phyloP scores from a whole-genome alignment of 2,888 invertebrate species.

The Metalampra italica region DNA sequence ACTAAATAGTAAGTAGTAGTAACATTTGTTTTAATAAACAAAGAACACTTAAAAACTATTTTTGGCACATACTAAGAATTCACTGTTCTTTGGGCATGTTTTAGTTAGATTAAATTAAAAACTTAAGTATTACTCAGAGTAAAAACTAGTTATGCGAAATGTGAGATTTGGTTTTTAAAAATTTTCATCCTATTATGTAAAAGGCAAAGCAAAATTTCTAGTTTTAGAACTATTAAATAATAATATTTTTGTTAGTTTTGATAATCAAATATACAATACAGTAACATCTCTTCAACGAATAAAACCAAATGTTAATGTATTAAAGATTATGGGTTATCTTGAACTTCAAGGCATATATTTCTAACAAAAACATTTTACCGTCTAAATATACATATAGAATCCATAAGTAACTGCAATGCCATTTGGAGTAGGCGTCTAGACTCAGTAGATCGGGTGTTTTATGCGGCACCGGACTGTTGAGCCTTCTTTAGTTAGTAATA shows the following conservation, averaged over 20 bases:
- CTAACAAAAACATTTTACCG: slow-evolving; percentile 22
- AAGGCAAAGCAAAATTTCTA: too few relatives aligned
- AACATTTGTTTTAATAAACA: slow-evolving; percentile 12
- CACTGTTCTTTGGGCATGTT: slow-evolving; percentile 54
- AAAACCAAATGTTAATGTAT: neutral
- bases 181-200: too few relatives aligned
- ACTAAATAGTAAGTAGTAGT: neutral
- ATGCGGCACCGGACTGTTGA: too few relatives aligned
- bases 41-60: slow-evolving; percentile 17
- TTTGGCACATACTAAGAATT: slow-evolving; percentile 71
- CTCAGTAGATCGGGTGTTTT: too few relatives aligned
- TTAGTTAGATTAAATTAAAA: neutral
- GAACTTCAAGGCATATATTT: neutral
- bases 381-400: slow-evolving; percentile 61
- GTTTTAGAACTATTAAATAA: too few relatives aligned
- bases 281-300: slow-evolving; percentile 1
- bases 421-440: slow-evolving; percentile 50
- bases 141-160: neutral
- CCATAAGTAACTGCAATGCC: slow-evolving; percentile 58
- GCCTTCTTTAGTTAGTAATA: too few relatives aligned
- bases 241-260: slow-evolving; percentile 4
- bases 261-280: slow-evolving; percentile 15
- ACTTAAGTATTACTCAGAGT: slow-evolving; percentile 7
- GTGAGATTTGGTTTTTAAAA: too few relatives aligned
- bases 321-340: neutral